These are phyloP conservation scores for Coptotermes formosanus DNA, from an alignment of 1,140 invertebrate genomes.

Conservation along the genomic window DNA sequence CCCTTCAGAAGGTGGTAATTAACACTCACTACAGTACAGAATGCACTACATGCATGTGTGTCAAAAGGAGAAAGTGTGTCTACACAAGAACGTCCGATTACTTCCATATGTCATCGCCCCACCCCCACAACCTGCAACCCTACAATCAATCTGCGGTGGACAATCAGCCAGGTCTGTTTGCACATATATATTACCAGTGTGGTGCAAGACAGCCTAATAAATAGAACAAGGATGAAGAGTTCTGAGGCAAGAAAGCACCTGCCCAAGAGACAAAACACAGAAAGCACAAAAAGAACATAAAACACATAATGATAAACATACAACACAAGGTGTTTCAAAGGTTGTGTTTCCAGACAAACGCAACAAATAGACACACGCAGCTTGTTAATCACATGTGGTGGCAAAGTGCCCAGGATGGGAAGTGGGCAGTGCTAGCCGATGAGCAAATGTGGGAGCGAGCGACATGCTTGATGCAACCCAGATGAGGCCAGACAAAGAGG, in stretches of 20 bases:
- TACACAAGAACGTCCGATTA: no score
- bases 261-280: slow-evolving; percentile 32
- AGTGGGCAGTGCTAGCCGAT: slow-evolving; percentile 21
- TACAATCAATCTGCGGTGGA: neutral
- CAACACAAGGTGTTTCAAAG: slow-evolving; percentile 18
- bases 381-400: neutral
- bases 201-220: neutral
- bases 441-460: slow-evolving; percentile 9
- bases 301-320: slow-evolving; percentile 29
- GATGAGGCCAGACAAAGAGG: slow-evolving; percentile 28
- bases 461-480: slow-evolving; percentile 27
- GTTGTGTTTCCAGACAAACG: neutral
- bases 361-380: neutral
- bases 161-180: neutral
- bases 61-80: neutral
- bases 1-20: neutral
- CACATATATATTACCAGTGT: neutral
- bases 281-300: slow-evolving; percentile 30
- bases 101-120: no score
- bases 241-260: slow-evolving; percentile 22
- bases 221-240: neutral
- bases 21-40: neutral
- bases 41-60: neutral
- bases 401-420: slow-evolving; percentile 15
- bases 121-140: neutral